Evolutionary conservation across 2,888 invertebrate genomes (phyloP).

Genomic region (Lasioglossum leucozonium): DNA sequence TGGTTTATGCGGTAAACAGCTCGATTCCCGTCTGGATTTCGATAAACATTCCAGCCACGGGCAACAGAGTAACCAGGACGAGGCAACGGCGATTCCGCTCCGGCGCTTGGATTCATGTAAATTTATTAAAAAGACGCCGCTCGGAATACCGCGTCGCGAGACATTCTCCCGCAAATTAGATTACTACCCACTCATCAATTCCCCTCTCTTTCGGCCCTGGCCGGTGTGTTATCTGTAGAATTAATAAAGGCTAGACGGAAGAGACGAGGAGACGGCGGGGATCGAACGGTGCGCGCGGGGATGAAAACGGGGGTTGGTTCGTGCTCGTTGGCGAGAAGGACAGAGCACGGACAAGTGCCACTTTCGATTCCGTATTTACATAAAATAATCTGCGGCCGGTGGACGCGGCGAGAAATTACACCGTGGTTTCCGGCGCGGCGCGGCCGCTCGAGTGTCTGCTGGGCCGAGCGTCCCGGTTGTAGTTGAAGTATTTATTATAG

Average conservation of each 20-base stretch:
- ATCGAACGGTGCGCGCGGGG: neutral
- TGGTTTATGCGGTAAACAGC: neutral
- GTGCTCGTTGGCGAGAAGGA: conserved; percentile 21
- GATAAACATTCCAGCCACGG: neutral
- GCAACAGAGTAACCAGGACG: conserved; percentile 5
- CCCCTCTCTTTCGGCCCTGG: conserved; percentile 48
- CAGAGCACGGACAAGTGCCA: conserved; percentile 64
- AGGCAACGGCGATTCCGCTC: conserved; percentile 30
- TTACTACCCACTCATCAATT: conserved; percentile 78
- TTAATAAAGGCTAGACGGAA: conserved; percentile 70
- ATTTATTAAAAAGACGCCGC: conserved; percentile 76
- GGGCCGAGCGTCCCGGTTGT: conserved; percentile 37
- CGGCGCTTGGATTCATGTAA: conserved; percentile 74
- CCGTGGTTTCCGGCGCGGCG: conserved; percentile 48
- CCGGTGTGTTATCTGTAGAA: conserved; percentile 71
- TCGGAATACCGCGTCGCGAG: conserved; percentile 66
- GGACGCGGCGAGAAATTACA: conserved; percentile 72
- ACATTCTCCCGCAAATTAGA: conserved; percentile 76
- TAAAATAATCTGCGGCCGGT: conserved; percentile 72
- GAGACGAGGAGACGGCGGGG: conserved; percentile 27
- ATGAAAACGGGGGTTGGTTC: conserved; percentile 12
- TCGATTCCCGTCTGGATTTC: neutral
- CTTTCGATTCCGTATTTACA: conserved; percentile 76
- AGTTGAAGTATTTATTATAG: conserved; percentile 68
- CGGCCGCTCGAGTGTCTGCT: conserved; percentile 59